Evolutionary conservation across 2,113 vertebrate genomes (phyloP).

Genomic region (Spizaetus ornatus): DNA sequence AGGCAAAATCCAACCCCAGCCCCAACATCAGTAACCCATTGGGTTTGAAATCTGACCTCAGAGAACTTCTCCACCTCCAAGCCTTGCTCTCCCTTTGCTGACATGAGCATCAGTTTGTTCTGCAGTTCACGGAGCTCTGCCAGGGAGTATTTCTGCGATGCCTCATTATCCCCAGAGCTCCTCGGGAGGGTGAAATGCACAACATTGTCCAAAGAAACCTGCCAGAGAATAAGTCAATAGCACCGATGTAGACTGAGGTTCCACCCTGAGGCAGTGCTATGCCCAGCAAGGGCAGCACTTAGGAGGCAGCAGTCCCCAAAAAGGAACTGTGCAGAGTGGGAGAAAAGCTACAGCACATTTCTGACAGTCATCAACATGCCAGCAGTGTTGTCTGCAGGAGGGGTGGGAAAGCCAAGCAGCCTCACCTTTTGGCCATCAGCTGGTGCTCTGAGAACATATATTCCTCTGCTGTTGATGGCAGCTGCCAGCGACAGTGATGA

Average conservation of each 20-base stretch:
- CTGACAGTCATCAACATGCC: accelerated
- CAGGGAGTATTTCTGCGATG: slow-evolving; percentile 74
- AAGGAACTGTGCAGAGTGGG: not conserved
- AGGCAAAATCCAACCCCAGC: not conserved
- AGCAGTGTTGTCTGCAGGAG: not conserved
- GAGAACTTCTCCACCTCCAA: slow-evolving; percentile 88
- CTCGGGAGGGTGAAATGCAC: slow-evolving; percentile 76
- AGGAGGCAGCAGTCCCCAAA: not conserved
- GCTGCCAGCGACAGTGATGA: slow-evolving; percentile 90
- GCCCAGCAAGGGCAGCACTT: not conserved
- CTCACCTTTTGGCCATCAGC: slow-evolving; percentile 71
- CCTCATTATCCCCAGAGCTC: slow-evolving; percentile 40
- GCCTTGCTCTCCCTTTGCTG: slow-evolving; percentile 87
- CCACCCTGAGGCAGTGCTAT: not conserved
- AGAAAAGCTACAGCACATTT: not conserved
- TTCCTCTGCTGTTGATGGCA: slow-evolving; percentile 87
- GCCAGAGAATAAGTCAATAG: not conserved
- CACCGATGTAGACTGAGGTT: accelerated
- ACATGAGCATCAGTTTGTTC: slow-evolving; percentile 98
- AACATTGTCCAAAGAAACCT: slow-evolving; percentile 83
- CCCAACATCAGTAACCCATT: not conserved
- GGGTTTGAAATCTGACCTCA: slow-evolving; percentile 75
- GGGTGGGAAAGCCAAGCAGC: not conserved
- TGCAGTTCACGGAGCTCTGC: slow-evolving; percentile 89
- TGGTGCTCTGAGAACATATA: slow-evolving; percentile 81